Conservation (phyloP, 2,888 invertebrate species). For the Phytoseiulus persimilis region DNA sequence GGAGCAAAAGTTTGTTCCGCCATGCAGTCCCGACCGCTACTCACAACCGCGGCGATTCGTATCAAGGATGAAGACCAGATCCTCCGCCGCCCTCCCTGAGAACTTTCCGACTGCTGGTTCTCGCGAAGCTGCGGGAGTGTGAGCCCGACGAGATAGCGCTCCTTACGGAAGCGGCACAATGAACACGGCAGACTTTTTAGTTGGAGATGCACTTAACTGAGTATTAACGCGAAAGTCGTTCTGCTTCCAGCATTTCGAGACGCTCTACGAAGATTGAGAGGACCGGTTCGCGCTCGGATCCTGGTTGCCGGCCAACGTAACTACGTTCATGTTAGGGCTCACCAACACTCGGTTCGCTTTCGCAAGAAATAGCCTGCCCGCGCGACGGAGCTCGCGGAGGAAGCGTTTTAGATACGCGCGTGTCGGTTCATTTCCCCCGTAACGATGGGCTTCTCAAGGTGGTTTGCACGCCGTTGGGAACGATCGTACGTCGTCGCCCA, state of each 20-base stretch:
- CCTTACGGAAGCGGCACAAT: background rate
- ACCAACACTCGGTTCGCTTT: background rate
- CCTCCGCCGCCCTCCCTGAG: background rate
- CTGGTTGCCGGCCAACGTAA: background rate
- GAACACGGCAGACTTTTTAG: background rate
- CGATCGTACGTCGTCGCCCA: background rate
- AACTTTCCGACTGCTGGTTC: background rate
- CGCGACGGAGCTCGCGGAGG: background rate
- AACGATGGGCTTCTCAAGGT: background rate
- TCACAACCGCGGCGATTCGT: background rate
- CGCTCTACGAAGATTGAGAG: background rate
- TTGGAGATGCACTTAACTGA: background rate
- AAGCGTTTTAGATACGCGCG: background rate
- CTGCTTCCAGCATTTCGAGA: background rate
- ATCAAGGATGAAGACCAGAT: background rate
- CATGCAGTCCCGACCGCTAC: too few species aligned
- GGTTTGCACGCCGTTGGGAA: background rate
- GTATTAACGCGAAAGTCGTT: background rate
- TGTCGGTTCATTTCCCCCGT: conserved; percentile 5
- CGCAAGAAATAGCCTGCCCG: background rate
- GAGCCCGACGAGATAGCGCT: background rate
- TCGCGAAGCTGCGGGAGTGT: background rate
- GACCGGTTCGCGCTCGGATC: background rate
- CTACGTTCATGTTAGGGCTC: background rate
- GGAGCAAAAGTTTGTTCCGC: too few species aligned